Evolutionary conservation across 2,113 vertebrate species (phyloP).

Genomic region (Psettodes erumei): DNA sequence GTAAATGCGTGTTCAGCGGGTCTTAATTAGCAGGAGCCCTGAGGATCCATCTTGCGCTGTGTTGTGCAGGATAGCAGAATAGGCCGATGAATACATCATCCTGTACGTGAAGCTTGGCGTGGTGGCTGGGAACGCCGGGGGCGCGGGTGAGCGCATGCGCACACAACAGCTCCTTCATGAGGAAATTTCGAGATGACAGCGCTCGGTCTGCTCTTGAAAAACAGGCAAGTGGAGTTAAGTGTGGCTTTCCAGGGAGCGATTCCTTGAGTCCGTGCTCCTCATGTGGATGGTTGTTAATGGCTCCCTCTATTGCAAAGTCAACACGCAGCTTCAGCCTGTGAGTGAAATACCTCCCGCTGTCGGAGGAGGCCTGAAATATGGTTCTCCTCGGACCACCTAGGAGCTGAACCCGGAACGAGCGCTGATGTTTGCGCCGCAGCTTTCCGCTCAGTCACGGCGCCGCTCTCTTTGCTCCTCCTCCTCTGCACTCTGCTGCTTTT

Average conservation of each 20-base stretch:
- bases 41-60: constrained; percentile 55
- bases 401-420: constrained; percentile 58
- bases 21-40: constrained; percentile 71
- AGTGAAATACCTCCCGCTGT: constrained; percentile 73
- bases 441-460: constrained; percentile 31
- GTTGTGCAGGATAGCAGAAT: constrained; percentile 69
- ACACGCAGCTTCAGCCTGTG: constrained; percentile 67
- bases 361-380: constrained; percentile 62
- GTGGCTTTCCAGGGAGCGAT: constrained; percentile 68
- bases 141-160: no score
- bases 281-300: constrained; percentile 74
- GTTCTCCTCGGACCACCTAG: constrained; percentile 67
- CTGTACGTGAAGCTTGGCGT: constrained; percentile 44
- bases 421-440: constrained; percentile 68
- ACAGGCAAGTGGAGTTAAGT: constrained; percentile 52
- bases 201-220: constrained; percentile 65
- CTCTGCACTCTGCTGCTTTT: constrained; percentile 8
- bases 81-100: constrained; percentile 74
- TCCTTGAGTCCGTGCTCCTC: constrained; percentile 66
- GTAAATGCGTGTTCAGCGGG: constrained; percentile 71
- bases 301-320: constrained; percentile 78
- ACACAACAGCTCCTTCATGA: constrained; percentile 47
- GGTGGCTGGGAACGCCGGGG: constrained; percentile 38
- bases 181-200: constrained; percentile 71
- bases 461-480: neutral